Base-by-base conservation (phyloP, 2,888 invertebrate genomes). In the Oscheius sp. region DNA sequence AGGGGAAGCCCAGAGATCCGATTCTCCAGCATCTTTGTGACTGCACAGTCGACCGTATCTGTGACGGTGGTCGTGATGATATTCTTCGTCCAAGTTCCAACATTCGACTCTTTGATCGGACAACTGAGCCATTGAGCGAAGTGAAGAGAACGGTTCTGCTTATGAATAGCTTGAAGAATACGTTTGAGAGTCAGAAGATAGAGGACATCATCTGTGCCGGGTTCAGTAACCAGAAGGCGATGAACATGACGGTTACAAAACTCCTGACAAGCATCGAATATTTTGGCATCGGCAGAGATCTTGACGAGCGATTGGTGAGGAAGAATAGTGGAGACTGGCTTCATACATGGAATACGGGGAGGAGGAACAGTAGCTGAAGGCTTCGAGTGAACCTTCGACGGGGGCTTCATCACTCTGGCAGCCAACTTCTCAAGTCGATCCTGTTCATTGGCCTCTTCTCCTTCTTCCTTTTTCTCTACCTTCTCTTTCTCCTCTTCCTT, bases 61-160 rank as follows among this genome's bases (percentile, higher is more conserved):
- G 30, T 24, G 6, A 28, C 17, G 2, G 28, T n/a, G 1, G 67
- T 51, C 26, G 57, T 57, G 1, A 63, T 49, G 2, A 80, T 57
- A n/a, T 22, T 22, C 12, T 61, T 17, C 9, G 68, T 62, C 77
- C 77, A 80, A 1, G 71, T 74, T n/a, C 80, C 80, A 33, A 78
- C 72, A 2, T 59, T 57, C 2, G 72, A 70, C 50, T 72, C 51
- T 38, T 57, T 66, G 50, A 80, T 75, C 14, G 73, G 66, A 47
- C 67, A 67, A 2, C 68, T 67, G 17, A 80, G 70, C 80, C 80
- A 80, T 62, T 75, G 75, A n/a, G 78, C 80, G 24, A 78, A 80
- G 51, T 75, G 78, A 8, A 80, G 73, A 8, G 76, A 76, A 12
- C 70, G 75, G 66, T 73, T 74, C 64, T 69, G 80, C 41, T 72